Conservation (phyloP, 2,888 invertebrate species). For the Lepeophtheirus nordmannii region DNA sequence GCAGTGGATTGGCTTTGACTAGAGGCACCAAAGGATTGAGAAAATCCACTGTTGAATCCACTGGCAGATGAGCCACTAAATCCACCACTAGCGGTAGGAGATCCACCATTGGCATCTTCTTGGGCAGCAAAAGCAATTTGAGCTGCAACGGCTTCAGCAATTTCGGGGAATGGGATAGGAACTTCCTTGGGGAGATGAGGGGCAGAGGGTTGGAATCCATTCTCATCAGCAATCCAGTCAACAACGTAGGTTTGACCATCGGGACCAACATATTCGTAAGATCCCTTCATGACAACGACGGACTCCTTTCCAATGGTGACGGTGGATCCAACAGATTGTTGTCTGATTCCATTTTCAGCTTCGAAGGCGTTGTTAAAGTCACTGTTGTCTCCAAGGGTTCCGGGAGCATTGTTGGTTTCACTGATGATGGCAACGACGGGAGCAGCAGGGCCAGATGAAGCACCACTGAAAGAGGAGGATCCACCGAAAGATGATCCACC, state of each 20-base stretch:
- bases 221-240: conserved; percentile 24
- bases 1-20: neutral
- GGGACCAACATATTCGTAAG: conserved; percentile 21
- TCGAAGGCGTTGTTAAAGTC: conserved; percentile 21
- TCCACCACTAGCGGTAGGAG: conserved; percentile 23
- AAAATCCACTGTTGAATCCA: too few species aligned
- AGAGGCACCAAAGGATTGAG: neutral
- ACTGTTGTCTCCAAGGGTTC: conserved; percentile 4
- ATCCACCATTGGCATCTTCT: conserved; percentile 20
- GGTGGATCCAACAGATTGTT: conserved; percentile 12
- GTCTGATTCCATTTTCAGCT: conserved; percentile 22
- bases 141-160: conserved; percentile 21
- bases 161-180: conserved; percentile 18
- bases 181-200: conserved; percentile 17
- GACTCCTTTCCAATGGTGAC: conserved; percentile 9
- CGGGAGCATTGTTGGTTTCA: neutral
- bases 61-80: neutral
- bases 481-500: neutral
- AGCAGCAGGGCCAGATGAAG: neutral
- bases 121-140: conserved; percentile 21
- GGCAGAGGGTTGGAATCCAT: conserved; percentile 17
- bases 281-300: conserved; percentile 17
- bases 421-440: neutral
- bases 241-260: conserved; percentile 16
- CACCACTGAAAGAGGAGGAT: neutral